phyloP scores from a whole-genome alignment of 1,140 invertebrate species.

The Lepidostoma basale region DNA sequence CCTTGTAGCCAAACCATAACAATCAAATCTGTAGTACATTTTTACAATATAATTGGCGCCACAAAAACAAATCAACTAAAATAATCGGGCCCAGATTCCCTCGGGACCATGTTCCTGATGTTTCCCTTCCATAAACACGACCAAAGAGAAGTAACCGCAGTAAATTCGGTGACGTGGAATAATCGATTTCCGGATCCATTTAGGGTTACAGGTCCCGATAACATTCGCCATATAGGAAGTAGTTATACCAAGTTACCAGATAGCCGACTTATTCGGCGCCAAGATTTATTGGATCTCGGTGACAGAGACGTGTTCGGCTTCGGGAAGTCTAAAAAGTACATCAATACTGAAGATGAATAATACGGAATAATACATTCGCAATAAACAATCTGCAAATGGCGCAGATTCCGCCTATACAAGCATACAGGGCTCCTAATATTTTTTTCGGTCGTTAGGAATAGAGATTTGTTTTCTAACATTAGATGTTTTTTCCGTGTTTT shows the following conservation, averaged over 20 bases:
- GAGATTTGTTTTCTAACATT: no score
- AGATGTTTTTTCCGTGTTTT: no score
- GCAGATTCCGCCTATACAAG: no score
- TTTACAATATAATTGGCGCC: no score
- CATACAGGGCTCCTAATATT: no score
- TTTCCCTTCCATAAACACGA: neutral
- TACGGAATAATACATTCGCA: neutral
- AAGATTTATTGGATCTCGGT: neutral
- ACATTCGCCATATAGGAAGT: constrained; percentile 17
- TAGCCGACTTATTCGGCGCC: constrained; percentile 19
- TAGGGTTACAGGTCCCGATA: constrained; percentile 23
- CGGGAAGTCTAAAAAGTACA: neutral
- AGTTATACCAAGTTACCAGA: constrained; percentile 5
- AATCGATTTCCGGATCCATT: constrained; percentile 26
- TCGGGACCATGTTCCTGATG: neutral
- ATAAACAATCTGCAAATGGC: neutral
- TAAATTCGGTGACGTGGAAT: constrained; percentile 23
- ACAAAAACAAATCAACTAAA: no score
- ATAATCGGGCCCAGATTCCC: no score
- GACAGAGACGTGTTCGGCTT: neutral
- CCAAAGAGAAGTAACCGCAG: constrained; percentile 18
- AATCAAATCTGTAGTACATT: no score
- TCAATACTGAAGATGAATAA: no score
- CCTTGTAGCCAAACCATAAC: no score
- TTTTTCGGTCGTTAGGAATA: no score